These are phyloP conservation scores for Serripes groenlandicus DNA, from an alignment of 2,888 invertebrate genomes.

Conservation along the genomic window DNA sequence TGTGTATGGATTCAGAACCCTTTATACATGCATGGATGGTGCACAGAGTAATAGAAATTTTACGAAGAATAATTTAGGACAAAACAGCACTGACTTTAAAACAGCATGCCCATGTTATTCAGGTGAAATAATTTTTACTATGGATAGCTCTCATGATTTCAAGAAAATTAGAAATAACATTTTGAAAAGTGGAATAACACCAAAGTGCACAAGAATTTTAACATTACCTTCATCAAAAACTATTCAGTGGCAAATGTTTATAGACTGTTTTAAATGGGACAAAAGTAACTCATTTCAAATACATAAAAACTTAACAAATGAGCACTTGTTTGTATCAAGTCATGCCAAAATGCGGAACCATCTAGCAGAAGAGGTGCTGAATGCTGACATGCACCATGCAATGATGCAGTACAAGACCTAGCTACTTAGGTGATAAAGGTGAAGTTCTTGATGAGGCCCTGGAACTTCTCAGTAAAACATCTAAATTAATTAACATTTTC, in stretches of 20 bases:
- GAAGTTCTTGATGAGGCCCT: slow-evolving; percentile 30
- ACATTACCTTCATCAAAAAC: slow-evolving; percentile 1
- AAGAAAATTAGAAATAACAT: too few species aligned
- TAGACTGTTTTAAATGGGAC: slow-evolving; percentile 55
- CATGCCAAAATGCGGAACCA: slow-evolving; percentile 54
- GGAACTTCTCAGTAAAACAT: slow-evolving; percentile 40
- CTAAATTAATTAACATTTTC: slow-evolving; percentile 33
- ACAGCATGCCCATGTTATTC: too few species aligned
- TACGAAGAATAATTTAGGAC: slow-evolving; percentile 26
- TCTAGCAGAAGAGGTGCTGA: slow-evolving; percentile 43
- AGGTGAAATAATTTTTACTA: too few species aligned
- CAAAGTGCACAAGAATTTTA: too few species aligned
- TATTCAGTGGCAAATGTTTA: slow-evolving; percentile 56
- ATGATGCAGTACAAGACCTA: slow-evolving; percentile 30
- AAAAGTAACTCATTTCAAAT: slow-evolving; percentile 36
- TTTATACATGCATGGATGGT: slow-evolving; percentile 44
- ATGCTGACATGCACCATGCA: slow-evolving; percentile 39
- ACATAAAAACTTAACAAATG: slow-evolving; percentile 50
- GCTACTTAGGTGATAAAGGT: slow-evolving; percentile 42
- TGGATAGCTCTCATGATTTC: too few species aligned
- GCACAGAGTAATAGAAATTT: slow-evolving; percentile 43
- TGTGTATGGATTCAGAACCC: slow-evolving; percentile 35
- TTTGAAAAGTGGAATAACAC: too few species aligned
- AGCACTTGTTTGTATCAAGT: slow-evolving; percentile 40
- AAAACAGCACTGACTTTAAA: too few species aligned